These are phyloP conservation scores for Yponomeuta plumbellus DNA, from an alignment of 2,888 invertebrate genomes.

Conservation along the genomic window DNA sequence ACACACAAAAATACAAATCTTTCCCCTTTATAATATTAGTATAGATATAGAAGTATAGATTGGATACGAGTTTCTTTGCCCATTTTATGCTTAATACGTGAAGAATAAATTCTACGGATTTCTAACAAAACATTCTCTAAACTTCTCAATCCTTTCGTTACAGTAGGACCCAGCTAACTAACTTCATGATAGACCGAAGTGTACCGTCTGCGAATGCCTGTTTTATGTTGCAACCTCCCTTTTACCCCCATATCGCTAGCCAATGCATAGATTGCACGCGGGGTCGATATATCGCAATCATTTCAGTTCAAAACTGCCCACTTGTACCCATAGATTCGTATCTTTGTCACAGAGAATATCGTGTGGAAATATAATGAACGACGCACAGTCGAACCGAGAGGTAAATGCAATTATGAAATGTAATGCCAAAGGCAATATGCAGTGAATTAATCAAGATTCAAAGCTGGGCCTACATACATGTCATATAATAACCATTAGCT, in stretches of 20 bases:
- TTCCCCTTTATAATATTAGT: no score
- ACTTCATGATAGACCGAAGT: neutral
- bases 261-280: neutral
- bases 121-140: no score
- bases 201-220: neutral
- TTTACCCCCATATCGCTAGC: neutral
- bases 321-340: neutral
- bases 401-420: neutral
- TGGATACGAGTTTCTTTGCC: no score
- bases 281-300: neutral
- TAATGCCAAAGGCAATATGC: neutral
- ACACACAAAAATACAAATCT: no score
- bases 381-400: neutral
- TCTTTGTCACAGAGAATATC: neutral
- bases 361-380: neutral
- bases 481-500: no score
- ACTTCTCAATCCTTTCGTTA: no score
- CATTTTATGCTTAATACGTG: no score
- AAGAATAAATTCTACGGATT: no score
- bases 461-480: no score
- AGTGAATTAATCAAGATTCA: no score
- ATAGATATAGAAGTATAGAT: no score
- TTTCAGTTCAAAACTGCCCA: slow-evolving; percentile 1
- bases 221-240: neutral
- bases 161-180: neutral